phyloP scores from a whole-genome alignment of 2,888 invertebrate genomes.

The Prenolepis imparis region DNA sequence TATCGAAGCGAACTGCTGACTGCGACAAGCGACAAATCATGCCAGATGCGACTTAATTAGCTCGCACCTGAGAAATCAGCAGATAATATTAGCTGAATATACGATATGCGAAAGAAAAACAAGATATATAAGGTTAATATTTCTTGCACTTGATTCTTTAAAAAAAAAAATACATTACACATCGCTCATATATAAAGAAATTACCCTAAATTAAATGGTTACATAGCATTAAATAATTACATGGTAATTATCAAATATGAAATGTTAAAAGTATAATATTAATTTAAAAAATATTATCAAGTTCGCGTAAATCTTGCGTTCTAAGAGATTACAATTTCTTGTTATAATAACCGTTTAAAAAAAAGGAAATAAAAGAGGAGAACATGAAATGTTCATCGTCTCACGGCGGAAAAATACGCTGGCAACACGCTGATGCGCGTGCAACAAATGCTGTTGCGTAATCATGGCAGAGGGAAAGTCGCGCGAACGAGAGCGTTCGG shows the following conservation, averaged over 20 bases:
- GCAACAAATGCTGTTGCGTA: constrained; percentile 74
- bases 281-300: background rate
- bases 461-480: constrained; percentile 70
- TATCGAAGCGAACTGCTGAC: constrained; percentile 21
- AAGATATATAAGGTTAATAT: background rate
- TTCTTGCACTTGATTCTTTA: background rate
- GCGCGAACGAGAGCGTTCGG: constrained; percentile 67
- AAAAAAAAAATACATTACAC: background rate
- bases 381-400: constrained; percentile 49
- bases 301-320: background rate
- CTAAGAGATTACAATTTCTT: background rate
- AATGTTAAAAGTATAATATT: background rate
- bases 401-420: constrained; percentile 45
- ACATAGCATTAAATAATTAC: constrained; percentile 5
- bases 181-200: background rate
- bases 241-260: background rate
- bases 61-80: constrained; percentile 3
- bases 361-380: background rate
- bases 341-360: constrained; percentile 11
- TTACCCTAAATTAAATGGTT: background rate
- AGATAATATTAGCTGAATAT: constrained; percentile 16
- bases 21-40: constrained; percentile 13
- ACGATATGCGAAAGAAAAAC: background rate
- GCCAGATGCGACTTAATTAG: constrained; percentile 37
- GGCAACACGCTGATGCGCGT: constrained; percentile 58